These are phyloP conservation scores for Eupithecia vulgata DNA, from an alignment of 2,888 invertebrate genomes.

Conservation along the genomic window DNA sequence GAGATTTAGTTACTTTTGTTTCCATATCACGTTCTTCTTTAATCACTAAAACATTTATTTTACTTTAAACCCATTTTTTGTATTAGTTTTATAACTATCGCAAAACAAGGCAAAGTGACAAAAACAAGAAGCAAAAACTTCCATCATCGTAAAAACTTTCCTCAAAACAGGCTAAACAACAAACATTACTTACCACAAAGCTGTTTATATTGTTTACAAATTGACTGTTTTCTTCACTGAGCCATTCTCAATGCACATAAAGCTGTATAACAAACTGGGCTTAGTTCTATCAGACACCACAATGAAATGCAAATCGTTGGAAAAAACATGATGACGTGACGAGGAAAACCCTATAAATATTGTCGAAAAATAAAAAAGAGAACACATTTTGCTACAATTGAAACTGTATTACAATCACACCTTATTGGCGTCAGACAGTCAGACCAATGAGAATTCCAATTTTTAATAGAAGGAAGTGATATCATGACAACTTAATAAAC, in stretches of 20 bases:
- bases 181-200: slow-evolving; percentile 16
- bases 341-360: neutral
- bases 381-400: neutral
- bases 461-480: neutral
- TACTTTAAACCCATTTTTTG: no score
- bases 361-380: neutral
- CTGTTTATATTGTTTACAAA: slow-evolving; percentile 7
- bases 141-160: slow-evolving; percentile 19
- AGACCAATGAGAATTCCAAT: neutral
- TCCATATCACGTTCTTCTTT: no score
- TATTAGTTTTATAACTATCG: neutral
- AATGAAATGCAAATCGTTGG: neutral
- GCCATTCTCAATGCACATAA: neutral
- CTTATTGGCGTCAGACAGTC: no score
- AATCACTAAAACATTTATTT: no score
- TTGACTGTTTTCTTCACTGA: neutral
- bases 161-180: slow-evolving; percentile 28
- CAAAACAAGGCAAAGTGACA: neutral
- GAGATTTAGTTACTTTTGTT: no score
- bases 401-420: neutral
- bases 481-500: neutral
- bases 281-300: neutral
- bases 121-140: slow-evolving; percentile 17
- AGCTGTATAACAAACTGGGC: neutral
- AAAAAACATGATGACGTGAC: neutral